phyloP scores from a whole-genome alignment of 2,113 vertebrate genomes.

The Rissa tridactyla region DNA sequence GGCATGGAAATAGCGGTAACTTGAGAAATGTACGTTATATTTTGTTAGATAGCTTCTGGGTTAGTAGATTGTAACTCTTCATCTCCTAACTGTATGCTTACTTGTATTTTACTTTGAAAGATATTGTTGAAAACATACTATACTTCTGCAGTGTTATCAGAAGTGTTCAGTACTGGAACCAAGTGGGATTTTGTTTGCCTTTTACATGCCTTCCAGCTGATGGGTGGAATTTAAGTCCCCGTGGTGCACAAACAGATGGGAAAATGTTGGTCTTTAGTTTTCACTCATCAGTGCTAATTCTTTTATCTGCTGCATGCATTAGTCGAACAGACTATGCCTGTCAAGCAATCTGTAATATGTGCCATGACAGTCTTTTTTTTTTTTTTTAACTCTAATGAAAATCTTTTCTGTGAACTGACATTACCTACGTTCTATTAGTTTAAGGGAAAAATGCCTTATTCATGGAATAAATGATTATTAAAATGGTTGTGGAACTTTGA shows the following conservation, averaged over 20 bases:
- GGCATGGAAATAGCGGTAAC: neutral
- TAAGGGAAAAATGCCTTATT: neutral
- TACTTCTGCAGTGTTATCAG: neutral
- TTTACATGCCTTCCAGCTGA: neutral
- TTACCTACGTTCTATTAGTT: neutral
- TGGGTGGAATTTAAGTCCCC: neutral
- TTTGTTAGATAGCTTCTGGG: neutral
- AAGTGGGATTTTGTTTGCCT: constrained; percentile 11
- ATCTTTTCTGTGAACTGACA: neutral
- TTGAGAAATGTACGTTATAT: neutral
- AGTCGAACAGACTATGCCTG: neutral
- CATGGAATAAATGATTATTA: neutral
- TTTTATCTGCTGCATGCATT: constrained; percentile 74
- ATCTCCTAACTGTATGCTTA: neutral
- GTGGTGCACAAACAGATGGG: constrained; percentile 10
- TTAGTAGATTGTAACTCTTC: neutral
- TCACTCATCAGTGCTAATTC: constrained; percentile 62
- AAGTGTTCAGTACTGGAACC: neutral
- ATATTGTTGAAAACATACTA: neutral
- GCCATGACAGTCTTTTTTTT: neutral
- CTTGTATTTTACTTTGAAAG: neutral
- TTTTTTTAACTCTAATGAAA: neutral
- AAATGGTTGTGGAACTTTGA: neutral
- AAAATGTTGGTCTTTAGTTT: neutral
- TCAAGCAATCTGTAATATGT: neutral